Base-by-base conservation (phyloP, 2,888 invertebrate genomes). In the Eupithecia inturbata region DNA sequence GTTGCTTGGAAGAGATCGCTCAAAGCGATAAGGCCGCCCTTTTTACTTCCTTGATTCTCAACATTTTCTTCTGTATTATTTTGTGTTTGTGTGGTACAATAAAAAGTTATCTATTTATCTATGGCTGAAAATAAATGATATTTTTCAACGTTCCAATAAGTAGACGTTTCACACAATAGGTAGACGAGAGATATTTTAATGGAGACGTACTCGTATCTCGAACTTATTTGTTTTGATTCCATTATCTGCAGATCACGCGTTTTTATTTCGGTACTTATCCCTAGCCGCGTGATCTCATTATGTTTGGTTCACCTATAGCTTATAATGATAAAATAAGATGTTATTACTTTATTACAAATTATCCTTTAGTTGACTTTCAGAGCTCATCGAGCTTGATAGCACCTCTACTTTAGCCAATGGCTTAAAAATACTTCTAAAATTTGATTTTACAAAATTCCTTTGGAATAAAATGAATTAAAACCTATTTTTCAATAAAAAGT, bases 301-400 rank as follows among this genome's bases (percentile, higher is more conserved):
- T 45, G 63, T 70, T 81, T 79, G 73, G 82, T 82, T 82, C 79
- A 83, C 66, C 63, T 78, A 81, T 82, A 77, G 71, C 76, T 78
- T 75, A 77, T 79, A 73, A 79, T 79, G 83, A 87, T 87, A 88
- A 84, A 73, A 81, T 67, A 70, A 81, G 76, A 77, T 72, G 68
- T 82, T 82, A 72, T 70, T 71, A 79, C 67, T 82, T 76, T 83
- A 83, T 83, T 82, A 67, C 74, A 80, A 82, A 82, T 82, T 83
- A 87, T 86, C 87, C 88, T 90, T 88, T 88, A 94, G 92, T 93
- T 88, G 88, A 89, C 88, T 87, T 89, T 87, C 85, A 86, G 87
- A 89, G 85, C 86, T 88, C 87, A 73, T 72, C 77, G 85, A 87
- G 87, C 89, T 83, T 57, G 81, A 79, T 79, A 82, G 81, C 84